A percentile compares a stretch with the other conserved stretches of the same genome.
These are phyloP conservation scores for Cyprinodon brontotheroides DNA, from an alignment of 2,113 vertebrate genomes.

Conservation along the genomic window DNA sequence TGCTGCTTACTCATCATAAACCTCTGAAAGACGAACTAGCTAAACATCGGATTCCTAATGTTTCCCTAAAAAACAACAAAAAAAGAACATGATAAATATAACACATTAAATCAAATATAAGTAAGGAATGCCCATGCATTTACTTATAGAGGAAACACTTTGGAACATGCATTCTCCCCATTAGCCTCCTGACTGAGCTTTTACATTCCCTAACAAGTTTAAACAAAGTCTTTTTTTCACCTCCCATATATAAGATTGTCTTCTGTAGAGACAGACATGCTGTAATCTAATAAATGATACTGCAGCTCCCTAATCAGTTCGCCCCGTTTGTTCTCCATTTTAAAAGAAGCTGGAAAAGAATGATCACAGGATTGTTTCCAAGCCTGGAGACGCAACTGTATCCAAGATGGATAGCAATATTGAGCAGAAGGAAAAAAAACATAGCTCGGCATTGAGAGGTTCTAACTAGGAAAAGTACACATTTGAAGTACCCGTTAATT, in stretches of 20 bases:
- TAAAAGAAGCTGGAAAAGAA: conserved; percentile 27
- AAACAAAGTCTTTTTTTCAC: conserved; percentile 32
- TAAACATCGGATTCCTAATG: conserved; percentile 7
- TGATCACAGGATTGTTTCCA: conserved; percentile 48
- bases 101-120: conserved; percentile 2
- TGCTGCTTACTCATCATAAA: conserved; percentile 22
- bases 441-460: neutral
- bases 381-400: conserved; percentile 47
- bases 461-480: neutral
- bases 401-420: conserved; percentile 23
- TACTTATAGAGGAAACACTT: conserved; percentile 1
- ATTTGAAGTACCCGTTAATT: neutral
- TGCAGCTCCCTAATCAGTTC: conserved; percentile 30
- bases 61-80: conserved; percentile 2
- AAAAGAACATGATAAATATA: conserved; percentile 1
- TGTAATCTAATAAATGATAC: conserved; percentile 63
- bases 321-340: conserved; percentile 36
- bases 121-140: conserved; percentile 1
- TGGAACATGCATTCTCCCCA: conserved; percentile 8
- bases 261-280: conserved; percentile 18
- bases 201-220: conserved; percentile 31
- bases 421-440: conserved; percentile 7
- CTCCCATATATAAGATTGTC: conserved; percentile 34
- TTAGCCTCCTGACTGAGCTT: conserved; percentile 25
- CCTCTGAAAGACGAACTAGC: neutral